Percentiles rank a stretch among this genome's conserved stretches.
Evolutionary conservation across 35 echinoderm and acorn worm species (phyloP).

Genomic region (Apostichopus californicus): DNA sequence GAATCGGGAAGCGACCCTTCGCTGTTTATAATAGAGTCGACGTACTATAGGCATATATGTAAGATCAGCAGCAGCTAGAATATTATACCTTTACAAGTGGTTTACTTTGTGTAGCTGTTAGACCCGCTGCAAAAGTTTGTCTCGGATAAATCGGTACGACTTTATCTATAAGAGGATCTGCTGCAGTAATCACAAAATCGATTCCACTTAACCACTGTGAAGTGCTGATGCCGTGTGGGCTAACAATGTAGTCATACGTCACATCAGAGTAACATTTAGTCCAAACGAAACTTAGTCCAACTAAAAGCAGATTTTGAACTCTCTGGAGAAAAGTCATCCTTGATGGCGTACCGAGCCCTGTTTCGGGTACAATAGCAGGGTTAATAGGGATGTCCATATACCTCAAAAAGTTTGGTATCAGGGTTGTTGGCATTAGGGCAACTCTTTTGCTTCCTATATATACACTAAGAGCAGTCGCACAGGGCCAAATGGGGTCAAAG

Average conservation of each 20-base stretch:
- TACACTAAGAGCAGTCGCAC: not conserved
- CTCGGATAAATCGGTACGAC: not conserved
- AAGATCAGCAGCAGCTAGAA: too few relatives aligned
- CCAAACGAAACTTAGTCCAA: not conserved
- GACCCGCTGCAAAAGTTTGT: not conserved
- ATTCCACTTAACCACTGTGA: not conserved
- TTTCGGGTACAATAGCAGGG: not conserved
- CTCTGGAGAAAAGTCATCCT: conserved; percentile 29
- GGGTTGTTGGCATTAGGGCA: not conserved
- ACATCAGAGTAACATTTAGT: not conserved
- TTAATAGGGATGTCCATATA: not conserved
- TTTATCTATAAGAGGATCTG: conserved; percentile 25
- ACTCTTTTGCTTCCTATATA: not conserved
- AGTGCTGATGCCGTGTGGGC: not conserved
- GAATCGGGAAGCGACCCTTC: too few relatives aligned
- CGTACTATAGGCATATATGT: too few relatives aligned
- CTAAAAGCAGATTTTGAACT: not conserved
- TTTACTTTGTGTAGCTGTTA: not conserved
- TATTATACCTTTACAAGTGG: not conserved
- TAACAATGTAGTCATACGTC: not conserved
- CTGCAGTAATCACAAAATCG: conserved; percentile 2
- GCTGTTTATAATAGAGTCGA: too few relatives aligned
- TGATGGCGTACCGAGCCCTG: not conserved
- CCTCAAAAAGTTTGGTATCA: not conserved
- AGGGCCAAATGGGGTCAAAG: conserved; percentile 14